Evolutionary conservation across 2,113 vertebrate genomes (phyloP).

Genomic region (Poecilia latipinna): DNA sequence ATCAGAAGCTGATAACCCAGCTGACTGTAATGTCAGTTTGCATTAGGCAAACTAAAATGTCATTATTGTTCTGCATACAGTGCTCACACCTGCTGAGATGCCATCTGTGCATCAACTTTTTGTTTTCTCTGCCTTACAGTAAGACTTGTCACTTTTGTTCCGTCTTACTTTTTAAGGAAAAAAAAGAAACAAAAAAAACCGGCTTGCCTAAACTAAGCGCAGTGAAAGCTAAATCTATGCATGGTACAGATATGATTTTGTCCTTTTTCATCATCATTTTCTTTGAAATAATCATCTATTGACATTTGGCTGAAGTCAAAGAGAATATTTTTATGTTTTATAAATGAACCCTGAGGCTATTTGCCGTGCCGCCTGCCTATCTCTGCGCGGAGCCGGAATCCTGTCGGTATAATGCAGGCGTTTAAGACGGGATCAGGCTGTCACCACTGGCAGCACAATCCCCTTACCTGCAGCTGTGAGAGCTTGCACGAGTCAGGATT

Average conservation of each 20-base stretch:
- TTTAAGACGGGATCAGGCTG: conserved; percentile 74
- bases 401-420: conserved; percentile 73
- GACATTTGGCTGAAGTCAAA: conserved; percentile 59
- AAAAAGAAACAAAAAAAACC: conserved; percentile 35
- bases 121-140: conserved; percentile 16
- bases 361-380: conserved; percentile 48
- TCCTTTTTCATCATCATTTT: conserved; percentile 39
- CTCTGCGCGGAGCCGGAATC: conserved; percentile 64
- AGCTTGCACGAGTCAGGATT: conserved; percentile 60
- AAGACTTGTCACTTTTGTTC: conserved; percentile 9
- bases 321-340: conserved; percentile 60
- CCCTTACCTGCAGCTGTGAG: conserved; percentile 72
- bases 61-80: neutral
- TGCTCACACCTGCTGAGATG: neutral
- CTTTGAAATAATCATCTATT: conserved; percentile 57
- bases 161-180: conserved; percentile 21
- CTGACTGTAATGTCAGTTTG: neutral
- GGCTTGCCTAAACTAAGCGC: conserved; percentile 20
- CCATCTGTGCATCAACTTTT: neutral
- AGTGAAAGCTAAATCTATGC: conserved; percentile 42
- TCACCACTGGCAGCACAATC: conserved; percentile 73
- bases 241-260: conserved; percentile 40
- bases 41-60: neutral
- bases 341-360: conserved; percentile 61
- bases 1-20: too few species aligned